Evolutionary conservation across 2,888 invertebrate genomes (phyloP).

Genomic region (Acrobasis repandana): DNA sequence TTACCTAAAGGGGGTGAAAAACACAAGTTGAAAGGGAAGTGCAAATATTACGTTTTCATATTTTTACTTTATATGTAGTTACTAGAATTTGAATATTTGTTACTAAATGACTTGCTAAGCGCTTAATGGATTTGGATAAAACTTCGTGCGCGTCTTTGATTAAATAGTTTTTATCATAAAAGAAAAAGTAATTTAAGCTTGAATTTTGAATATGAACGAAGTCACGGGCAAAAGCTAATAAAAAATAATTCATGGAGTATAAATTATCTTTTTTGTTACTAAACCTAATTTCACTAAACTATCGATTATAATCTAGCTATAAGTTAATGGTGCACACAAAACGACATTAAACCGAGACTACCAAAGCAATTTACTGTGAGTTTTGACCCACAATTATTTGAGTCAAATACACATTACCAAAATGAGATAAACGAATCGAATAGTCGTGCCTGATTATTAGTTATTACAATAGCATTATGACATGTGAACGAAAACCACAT

Average conservation of each 20-base stretch:
- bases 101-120: too few relatives aligned
- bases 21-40: constrained; percentile 23
- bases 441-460: constrained; percentile 60
- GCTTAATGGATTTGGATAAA: too few relatives aligned
- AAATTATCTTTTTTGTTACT: constrained; percentile 7
- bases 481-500: constrained; percentile 41
- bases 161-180: too few relatives aligned
- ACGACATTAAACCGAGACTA: constrained; percentile 42
- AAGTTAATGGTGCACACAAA: constrained; percentile 33
- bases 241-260: not conserved
- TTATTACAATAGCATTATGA: constrained; percentile 61
- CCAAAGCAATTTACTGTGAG: constrained; percentile 45
- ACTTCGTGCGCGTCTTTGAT: too few relatives aligned
- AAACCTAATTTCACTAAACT: constrained; percentile 26
- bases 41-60: not conserved
- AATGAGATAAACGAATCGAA: constrained; percentile 64
- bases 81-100: too few relatives aligned
- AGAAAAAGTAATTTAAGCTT: too few relatives aligned
- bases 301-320: constrained; percentile 14
- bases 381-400: constrained; percentile 45
- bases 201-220: too few relatives aligned
- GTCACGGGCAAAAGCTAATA: not conserved
- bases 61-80: too few relatives aligned
- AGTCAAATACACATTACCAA: constrained; percentile 50
- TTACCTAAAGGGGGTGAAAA: constrained; percentile 28